These are phyloP conservation scores for Anadara kagoshimensis DNA, from an alignment of 1,140 invertebrate species.

Conservation along the genomic window DNA sequence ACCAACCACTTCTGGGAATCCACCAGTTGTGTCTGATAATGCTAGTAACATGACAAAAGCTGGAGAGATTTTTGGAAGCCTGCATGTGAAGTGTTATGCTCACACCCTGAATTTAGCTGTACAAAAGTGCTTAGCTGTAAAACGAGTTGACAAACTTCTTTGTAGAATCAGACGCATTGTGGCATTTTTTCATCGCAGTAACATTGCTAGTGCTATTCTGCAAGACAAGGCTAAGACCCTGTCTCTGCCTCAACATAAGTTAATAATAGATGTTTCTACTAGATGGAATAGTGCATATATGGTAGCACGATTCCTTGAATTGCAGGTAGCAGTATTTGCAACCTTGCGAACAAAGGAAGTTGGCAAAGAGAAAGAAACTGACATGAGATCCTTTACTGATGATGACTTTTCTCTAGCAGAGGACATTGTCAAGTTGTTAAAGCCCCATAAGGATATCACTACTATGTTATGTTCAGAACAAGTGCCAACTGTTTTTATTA, in stretches of 20 bases:
- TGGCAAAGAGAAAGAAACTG: background rate
- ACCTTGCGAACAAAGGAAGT: background rate
- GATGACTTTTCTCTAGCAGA: background rate
- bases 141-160: conserved; percentile 1
- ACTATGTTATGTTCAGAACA: too few relatives aligned
- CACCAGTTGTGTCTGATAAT: conserved; percentile 7
- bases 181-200: conserved; percentile 23
- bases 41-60: conserved; percentile 9
- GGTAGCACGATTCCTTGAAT: background rate
- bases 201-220: conserved; percentile 6
- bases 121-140: conserved; percentile 13
- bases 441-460: background rate
- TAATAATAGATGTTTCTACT: conserved; percentile 18
- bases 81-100: conserved; percentile 27
- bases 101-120: conserved; percentile 25
- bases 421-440: background rate
- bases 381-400: background rate
- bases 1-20: background rate
- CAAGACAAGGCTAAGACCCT: conserved; percentile 9
- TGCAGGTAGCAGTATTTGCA: background rate
- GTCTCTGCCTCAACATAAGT: conserved; percentile 15
- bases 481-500: too few relatives aligned
- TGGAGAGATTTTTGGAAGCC: background rate
- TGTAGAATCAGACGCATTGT: conserved; percentile 19
- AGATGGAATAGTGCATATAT: conserved; percentile 7